Evolutionary conservation across 2,888 invertebrate species (phyloP), one percentile per base, ranked within the genome.

Genomic region (Mythimna pallens): DNA sequence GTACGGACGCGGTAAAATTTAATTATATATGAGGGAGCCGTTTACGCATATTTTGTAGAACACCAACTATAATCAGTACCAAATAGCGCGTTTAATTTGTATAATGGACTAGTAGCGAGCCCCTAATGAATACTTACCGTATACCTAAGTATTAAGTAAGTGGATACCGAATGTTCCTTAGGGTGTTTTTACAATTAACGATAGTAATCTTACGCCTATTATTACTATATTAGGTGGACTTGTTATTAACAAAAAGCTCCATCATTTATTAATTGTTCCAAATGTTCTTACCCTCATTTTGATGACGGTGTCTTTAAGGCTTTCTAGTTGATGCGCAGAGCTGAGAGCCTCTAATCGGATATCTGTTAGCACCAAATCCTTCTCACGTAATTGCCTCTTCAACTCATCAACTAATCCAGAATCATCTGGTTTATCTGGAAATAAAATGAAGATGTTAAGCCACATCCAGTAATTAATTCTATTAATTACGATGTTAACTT

Each of bases 251-350:
- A 34, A 59, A 80, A 61, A 66, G 59, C 68, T 59, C 50, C 66
- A 82, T 66, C 34, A 63, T 40, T 22, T 22, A 54, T 36, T 36
- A 9, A 61, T 62, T 17, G 63, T 14, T 54, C 14, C 9, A 55
- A 69, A 55, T 62, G 30, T 76, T 65, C 97, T 93, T 95, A 98
- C 98, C 96, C 99, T 98, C 99, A 99, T 99, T 95, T 99, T 99
- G 93, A 98, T 99, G 90, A 99, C 99, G 66, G 99, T 99, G 91
- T 99, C 99, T 92, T 99, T 98, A 30, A 99, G 97, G 86, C 98
- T 99, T 93, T 99, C 99, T 70, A 99, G 96, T 93, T 99, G 99
- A 93, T 99, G 99, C 6, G 99, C 99, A 0, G 99, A 99, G 86
- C 99, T 99, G 50, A 99, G 96, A 10, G 99, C 99, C 94, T 99